Base-by-base conservation (phyloP, 2,113 vertebrate genomes). In the Laterallus jamaicensis region DNA sequence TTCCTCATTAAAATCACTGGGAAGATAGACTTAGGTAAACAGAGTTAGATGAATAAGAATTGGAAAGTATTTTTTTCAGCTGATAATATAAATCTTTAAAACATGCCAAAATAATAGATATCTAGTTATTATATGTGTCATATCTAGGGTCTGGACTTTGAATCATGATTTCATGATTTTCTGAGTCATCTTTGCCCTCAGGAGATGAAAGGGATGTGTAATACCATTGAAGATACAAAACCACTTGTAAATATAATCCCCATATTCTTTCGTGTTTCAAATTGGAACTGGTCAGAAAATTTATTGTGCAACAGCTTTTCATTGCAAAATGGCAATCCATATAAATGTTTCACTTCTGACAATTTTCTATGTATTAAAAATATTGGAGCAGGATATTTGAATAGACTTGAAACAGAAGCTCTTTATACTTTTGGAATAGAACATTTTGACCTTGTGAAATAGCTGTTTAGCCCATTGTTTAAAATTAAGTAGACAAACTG, bases 161-260 rank as follows among this genome's bases (percentile, higher is more conserved):
- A 79, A 2, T 78, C 39, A 35, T 78, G 32, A 50, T 92, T 95
- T 78, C 35, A 35, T 78, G 32, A 50, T 92, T 95, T 90, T 90
- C 64, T 78, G 76, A 96, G 49, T 84, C 64, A 71, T 94, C 58
- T 49, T 78, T 86, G 49, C 80, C 70, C 68, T 90, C 56, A 81
- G 44, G 66, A 94, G 73, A 81, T 86, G 52, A 86, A 94, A 90
- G 42, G 35, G 29, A 63, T 81, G 92, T 90, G 42, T 81, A 84
- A 86, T 60, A 35, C n/a, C 56, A 54, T 2, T 81, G 90, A 83
- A 94, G 64, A 68, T 40, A 90, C 44, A 90, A 88, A 90, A 21
- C 6, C 64, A 62, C 54, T 71, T 86, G 69, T 94, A 93, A 93
- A 73, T 87, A 88, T 88, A 96, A 90, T 68, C 49, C 70, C 26